Base-by-base conservation (phyloP, 2,888 invertebrate species). In the Apamea sordens region DNA sequence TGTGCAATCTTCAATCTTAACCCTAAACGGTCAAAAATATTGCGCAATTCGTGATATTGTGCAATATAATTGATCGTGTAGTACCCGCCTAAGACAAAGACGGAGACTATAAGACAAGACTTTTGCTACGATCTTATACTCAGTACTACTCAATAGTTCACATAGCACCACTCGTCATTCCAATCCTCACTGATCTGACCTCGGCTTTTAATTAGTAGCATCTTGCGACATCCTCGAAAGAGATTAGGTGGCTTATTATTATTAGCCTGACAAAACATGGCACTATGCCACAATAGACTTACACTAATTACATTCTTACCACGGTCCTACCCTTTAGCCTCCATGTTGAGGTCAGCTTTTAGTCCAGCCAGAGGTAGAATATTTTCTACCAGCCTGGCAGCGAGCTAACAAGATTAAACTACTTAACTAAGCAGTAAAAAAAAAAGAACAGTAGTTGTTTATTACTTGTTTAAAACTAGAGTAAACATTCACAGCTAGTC, bases 401-500 rank as follows among this genome's bases (percentile, higher is more conserved):
- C 36, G 24, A 72, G 53, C 44, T 79, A 75, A 83, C 47, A 44
- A 83, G 80, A 76, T 83, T 76, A 84, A 73, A 76, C 56, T 83
- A 59, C 71, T 76, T 73, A 18, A 73, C 53, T 73, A 67, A 69
- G 36, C 76, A 73, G 36, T 47, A 59, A 77, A 79, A 84, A 77
- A 79, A 84, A 82, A 50, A 56, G 24, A 56, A 69, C 77, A 68
- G 36, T 75, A 75, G 72, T 76, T 69, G 70, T 76, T 86, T 80
- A 83, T 79, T 74, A 72, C 70, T 77, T 79, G 77, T 86, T 83
- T 68, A 73, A 84, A 86, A 82, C 75, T 76, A 86, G 76, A 79
- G 76, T 82, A 84, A 88, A 87, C 87, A 85, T 82, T 88, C 68
- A 79, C 87, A 82, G 86, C 76, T 77, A 85, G 74, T 86, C 63